A percentile compares a stretch with the other conserved stretches of the same genome.
phyloP scores from a whole-genome alignment of 2,797 vertebrate genomes.

The Iguana delicatissima region DNA sequence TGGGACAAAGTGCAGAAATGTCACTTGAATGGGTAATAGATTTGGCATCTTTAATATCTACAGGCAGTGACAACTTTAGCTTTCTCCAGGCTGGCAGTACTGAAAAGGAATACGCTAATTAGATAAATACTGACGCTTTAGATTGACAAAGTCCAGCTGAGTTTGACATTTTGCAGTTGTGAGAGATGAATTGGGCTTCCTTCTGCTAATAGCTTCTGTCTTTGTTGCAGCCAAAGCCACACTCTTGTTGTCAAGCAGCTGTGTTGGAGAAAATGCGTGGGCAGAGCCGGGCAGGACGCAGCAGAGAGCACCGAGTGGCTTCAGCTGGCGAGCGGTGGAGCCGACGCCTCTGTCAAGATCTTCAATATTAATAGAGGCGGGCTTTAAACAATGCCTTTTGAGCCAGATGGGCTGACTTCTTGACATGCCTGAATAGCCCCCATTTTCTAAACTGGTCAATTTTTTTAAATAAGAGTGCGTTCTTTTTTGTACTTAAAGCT shows the following conservation, averaged over 20 bases:
- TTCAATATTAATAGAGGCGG: conserved; percentile 87
- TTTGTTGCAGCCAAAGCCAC: conserved; percentile 89
- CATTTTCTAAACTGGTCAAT: conserved; percentile 21
- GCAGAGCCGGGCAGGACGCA: conserved; percentile 78
- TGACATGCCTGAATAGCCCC: background rate
- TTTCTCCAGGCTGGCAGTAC: conserved; percentile 60
- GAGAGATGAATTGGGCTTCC: conserved; percentile 49
- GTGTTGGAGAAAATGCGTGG: conserved; percentile 87
- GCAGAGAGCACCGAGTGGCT: conserved; percentile 83
- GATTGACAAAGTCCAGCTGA: conserved; percentile 56
- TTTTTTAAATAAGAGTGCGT: background rate
- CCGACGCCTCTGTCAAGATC: conserved; percentile 94
- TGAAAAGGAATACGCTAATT: conserved; percentile 68
- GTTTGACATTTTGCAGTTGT: conserved; percentile 71
- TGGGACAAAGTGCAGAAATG: conserved; percentile 71
- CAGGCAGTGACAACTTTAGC: conserved; percentile 67
- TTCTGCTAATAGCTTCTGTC: conserved; percentile 55
- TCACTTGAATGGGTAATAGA: conserved; percentile 68
- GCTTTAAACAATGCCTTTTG: conserved; percentile 76
- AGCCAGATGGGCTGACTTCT: conserved; percentile 9
- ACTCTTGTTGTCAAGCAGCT: conserved; percentile 90
- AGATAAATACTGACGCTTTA: conserved; percentile 62
- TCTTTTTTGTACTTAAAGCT: conserved; percentile 24
- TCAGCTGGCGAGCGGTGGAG: conserved; percentile 92
- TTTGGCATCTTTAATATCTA: conserved; percentile 69